Evolutionary conservation across 2,113 vertebrate genomes (phyloP).

Genomic region (Oophaga pumilio): DNA sequence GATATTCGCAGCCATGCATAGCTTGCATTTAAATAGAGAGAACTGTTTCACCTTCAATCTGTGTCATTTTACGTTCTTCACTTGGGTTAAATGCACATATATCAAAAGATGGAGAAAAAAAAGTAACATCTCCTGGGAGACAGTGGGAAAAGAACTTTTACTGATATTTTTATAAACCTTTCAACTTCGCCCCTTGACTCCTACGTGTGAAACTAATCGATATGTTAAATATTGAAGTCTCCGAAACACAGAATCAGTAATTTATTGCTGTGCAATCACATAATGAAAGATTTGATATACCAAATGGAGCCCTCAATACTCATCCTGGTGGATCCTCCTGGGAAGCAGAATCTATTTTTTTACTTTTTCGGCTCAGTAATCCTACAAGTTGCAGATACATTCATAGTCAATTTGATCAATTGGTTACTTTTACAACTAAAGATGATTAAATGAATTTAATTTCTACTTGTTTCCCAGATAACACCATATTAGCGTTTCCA

Average conservation of each 20-base stretch:
- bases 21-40: conserved; percentile 59
- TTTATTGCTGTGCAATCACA: not conserved
- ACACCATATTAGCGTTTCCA: too few relatives aligned
- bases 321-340: not conserved
- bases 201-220: conserved; percentile 58
- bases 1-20: conserved; percentile 62
- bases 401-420: not conserved
- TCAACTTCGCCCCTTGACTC: conserved; percentile 15
- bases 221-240: conserved; percentile 59
- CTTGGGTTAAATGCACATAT: conserved; percentile 43
- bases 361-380: not conserved
- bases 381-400: not conserved
- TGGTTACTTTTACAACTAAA: not conserved
- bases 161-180: conserved; percentile 58
- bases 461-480: too few relatives aligned
- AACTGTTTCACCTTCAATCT: conserved; percentile 52
- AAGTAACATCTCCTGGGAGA: conserved; percentile 48
- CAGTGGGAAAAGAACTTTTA: conserved; percentile 14
- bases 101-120: not conserved
- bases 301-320: not conserved
- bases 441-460: not conserved
- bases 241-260: not conserved
- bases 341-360: not conserved
- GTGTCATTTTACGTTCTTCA: conserved; percentile 49
- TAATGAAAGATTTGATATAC: not conserved